phyloP scores from a whole-genome alignment of 2,888 invertebrate genomes.

The Amphimallon solstitiale region DNA sequence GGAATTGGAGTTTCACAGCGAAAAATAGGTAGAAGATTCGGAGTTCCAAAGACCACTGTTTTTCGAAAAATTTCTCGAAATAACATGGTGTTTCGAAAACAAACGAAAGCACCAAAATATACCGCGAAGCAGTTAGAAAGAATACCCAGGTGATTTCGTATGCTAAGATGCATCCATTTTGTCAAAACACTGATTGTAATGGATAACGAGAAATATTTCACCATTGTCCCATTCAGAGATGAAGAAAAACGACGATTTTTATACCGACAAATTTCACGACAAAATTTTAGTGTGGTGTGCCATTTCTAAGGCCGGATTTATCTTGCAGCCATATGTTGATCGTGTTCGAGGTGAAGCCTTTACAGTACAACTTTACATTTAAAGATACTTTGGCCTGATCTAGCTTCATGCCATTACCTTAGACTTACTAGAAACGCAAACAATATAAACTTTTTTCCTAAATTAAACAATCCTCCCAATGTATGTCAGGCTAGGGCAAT shows the following conservation, averaged over 20 bases:
- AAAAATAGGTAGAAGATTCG: too few species aligned
- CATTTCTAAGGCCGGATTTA: too few species aligned
- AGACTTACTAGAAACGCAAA: background rate
- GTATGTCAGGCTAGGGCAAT: constrained; percentile 32
- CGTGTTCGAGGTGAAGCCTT: background rate
- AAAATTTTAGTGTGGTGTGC: too few species aligned
- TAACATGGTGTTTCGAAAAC: too few species aligned
- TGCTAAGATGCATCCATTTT: background rate
- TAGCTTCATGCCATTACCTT: background rate
- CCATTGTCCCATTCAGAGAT: background rate
- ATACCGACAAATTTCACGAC: background rate
- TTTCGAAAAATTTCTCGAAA: too few species aligned
- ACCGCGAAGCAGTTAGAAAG: too few species aligned
- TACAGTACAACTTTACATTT: background rate
- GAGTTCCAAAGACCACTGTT: too few species aligned
- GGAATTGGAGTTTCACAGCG: too few species aligned
- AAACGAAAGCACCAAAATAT: too few species aligned
- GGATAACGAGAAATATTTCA: constrained; percentile 1
- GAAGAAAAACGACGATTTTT: background rate
- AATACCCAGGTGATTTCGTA: background rate
- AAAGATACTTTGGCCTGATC: background rate
- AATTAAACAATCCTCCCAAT: constrained; percentile 36
- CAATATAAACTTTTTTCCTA: background rate
- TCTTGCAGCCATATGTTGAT: too few species aligned
- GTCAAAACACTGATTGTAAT: background rate